These are phyloP conservation scores for Operophtera brumata DNA, from an alignment of 2,888 invertebrate species.

Conservation along the genomic window DNA sequence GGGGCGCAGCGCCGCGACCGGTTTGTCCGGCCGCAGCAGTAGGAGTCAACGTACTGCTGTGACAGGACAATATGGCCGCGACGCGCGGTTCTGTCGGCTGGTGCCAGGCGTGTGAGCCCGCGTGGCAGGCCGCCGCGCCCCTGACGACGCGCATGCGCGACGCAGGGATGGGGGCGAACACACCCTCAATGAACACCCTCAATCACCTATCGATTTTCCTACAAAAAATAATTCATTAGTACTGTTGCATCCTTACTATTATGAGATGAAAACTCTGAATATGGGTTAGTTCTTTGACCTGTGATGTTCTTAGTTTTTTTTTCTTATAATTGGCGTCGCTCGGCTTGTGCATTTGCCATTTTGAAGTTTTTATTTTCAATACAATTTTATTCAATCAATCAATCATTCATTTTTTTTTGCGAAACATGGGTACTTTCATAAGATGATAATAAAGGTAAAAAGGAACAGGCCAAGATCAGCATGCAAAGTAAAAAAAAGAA, in stretches of 20 bases:
- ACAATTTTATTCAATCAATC: no score
- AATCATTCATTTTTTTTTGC: no score
- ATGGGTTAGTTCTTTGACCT: conserved; percentile 28
- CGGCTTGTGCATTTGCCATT: no score
- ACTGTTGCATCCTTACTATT: conserved; percentile 41
- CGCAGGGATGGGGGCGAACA: conserved; percentile 25
- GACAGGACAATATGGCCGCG: conserved; percentile 98
- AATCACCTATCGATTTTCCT: conserved; percentile 54
- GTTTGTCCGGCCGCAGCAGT: conserved; percentile 97
- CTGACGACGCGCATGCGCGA: conserved; percentile 72
- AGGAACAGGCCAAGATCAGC: no score
- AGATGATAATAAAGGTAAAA: no score
- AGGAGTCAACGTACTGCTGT: conserved; percentile 93
- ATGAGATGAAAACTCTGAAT: conserved; percentile 30
- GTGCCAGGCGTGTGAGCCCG: conserved; percentile 78
- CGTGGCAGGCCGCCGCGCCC: conserved; percentile 68
- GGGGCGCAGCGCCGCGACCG: conserved; percentile 60
- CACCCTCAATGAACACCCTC: conserved; percentile 76
- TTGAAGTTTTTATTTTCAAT: no score
- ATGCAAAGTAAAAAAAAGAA: no score
- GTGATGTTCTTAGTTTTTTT: neutral
- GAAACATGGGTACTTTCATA: no score
- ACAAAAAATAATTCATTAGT: conserved; percentile 71
- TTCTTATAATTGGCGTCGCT: neutral
- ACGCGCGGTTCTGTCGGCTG: conserved; percentile 68